phyloP scores from a whole-genome alignment of 1,140 invertebrate genomes.

The Druon quercuslanigerum region DNA sequence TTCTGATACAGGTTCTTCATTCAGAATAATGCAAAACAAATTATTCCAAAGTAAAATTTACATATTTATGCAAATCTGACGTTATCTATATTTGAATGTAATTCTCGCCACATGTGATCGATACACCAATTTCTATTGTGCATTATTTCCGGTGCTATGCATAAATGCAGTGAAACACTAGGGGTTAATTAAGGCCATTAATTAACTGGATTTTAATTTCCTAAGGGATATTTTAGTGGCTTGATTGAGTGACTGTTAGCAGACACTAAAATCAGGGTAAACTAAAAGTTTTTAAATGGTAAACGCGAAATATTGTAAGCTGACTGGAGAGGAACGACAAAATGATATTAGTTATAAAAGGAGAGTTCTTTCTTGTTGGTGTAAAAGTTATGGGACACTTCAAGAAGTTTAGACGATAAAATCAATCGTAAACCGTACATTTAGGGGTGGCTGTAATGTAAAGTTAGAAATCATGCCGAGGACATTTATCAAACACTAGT shows the following conservation, averaged over 20 bases:
- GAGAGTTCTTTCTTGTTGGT: background rate
- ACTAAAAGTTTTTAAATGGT: background rate
- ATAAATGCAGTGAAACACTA: background rate
- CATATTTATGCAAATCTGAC: no score
- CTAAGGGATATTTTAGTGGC: background rate
- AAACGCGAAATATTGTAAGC: background rate
- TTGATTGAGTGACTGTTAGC: background rate
- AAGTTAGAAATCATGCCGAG: slow-evolving; percentile 7
- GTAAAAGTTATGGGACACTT: background rate
- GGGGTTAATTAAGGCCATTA: slow-evolving; percentile 13
- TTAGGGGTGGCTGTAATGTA: background rate
- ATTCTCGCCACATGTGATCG: background rate
- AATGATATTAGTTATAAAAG: slow-evolving; percentile 22
- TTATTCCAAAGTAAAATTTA: no score
- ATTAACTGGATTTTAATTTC: slow-evolving; percentile 8
- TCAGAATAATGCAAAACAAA: no score
- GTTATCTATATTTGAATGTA: background rate
- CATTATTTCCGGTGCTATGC: background rate
- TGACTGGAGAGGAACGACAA: no score
- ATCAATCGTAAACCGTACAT: background rate
- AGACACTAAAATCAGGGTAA: background rate
- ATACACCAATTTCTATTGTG: background rate
- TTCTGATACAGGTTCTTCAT: no score
- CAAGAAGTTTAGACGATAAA: slow-evolving; percentile 8
- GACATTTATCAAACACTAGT: slow-evolving; percentile 12